Conservation (phyloP, 1,140 invertebrate species). For the Hetaerina americana region DNA sequence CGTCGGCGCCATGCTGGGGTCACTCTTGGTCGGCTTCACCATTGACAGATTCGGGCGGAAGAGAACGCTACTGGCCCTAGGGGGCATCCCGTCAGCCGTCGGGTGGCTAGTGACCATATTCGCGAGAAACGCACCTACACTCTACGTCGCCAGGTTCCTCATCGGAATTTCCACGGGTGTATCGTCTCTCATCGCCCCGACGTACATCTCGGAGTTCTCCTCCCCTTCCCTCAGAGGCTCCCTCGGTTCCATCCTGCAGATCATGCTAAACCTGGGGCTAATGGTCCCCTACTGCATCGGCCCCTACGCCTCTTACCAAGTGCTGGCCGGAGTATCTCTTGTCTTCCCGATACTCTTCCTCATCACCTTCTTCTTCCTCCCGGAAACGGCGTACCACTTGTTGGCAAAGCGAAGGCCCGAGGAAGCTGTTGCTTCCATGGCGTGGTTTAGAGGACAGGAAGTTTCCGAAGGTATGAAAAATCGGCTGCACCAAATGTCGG, state of each 20-base stretch:
- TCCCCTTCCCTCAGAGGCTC: slow-evolving; percentile 63
- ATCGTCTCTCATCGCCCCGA: slow-evolving; percentile 50
- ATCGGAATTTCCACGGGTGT: slow-evolving; percentile 44
- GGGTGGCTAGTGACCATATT: neutral
- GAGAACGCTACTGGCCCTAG: slow-evolving; percentile 27
- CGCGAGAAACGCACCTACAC: slow-evolving; percentile 1
- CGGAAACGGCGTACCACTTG: slow-evolving; percentile 26
- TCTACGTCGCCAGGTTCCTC: slow-evolving; percentile 39
- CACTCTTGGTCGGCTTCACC: slow-evolving; percentile 31
- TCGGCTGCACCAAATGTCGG: too few species aligned
- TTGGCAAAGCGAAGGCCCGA: slow-evolving; percentile 21
- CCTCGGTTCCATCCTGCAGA: slow-evolving; percentile 62
- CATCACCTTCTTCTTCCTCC: slow-evolving; percentile 23
- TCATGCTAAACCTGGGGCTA: slow-evolving; percentile 62
- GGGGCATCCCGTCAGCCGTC: neutral
- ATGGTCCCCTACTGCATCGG: slow-evolving; percentile 52
- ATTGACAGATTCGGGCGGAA: slow-evolving; percentile 43
- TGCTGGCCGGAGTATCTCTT: neutral
- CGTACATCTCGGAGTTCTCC: slow-evolving; percentile 71
- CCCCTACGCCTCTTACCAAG: neutral
- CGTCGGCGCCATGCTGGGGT: neutral
- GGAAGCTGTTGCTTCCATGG: slow-evolving; percentile 22
- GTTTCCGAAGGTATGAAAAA: neutral
- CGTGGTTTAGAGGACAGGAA: slow-evolving; percentile 16
- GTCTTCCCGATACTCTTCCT: slow-evolving; percentile 16